phyloP scores from a whole-genome alignment of 2,888 invertebrate genomes.

The Tubiluchus corallicola region DNA sequence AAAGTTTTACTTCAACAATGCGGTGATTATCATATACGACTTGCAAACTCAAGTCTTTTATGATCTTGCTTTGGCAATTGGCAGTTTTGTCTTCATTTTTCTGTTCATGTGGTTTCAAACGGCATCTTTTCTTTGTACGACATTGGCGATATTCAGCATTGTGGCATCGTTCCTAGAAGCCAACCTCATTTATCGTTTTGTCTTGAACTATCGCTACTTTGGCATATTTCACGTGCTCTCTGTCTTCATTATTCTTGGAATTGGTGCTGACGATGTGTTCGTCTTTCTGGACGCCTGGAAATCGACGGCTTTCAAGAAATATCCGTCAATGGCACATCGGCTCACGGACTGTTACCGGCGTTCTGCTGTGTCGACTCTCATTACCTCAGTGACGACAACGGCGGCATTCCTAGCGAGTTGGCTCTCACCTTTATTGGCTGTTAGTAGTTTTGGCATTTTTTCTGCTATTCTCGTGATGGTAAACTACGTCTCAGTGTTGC shows the following conservation, averaged over 20 bases:
- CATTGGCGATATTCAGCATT: conserved; percentile 13
- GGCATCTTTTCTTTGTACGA: conserved; percentile 14
- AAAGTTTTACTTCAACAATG: conserved; percentile 9
- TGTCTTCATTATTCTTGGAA: conserved; percentile 24
- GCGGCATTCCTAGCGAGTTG: conserved; percentile 21
- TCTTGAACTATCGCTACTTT: conserved; percentile 17
- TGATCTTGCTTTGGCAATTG: conserved; percentile 14
- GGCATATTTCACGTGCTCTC: conserved; percentile 25
- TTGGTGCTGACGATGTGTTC: conserved; percentile 16
- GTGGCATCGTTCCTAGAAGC: conserved; percentile 13
- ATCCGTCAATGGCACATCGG: too few species aligned
- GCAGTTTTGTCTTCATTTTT: conserved; percentile 15
- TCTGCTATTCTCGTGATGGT: conserved; percentile 19
- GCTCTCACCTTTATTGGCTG: conserved; percentile 18
- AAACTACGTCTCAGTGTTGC: conserved; percentile 23
- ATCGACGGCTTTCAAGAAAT: conserved; percentile 15
- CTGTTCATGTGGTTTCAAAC: conserved; percentile 16
- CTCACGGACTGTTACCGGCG: conserved; percentile 21
- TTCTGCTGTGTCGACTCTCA: conserved; percentile 22
- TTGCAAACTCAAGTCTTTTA: conserved; percentile 11
- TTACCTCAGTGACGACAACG: conserved; percentile 24
- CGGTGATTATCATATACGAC: conserved; percentile 8
- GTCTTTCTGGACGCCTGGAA: conserved; percentile 21
- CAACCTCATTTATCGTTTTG: conserved; percentile 15
- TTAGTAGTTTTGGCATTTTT: conserved; percentile 20